phyloP scores from a whole-genome alignment of 30 jellyfish, hydroid and myxozoan genomes.

The Turritopsis dohrnii region DNA sequence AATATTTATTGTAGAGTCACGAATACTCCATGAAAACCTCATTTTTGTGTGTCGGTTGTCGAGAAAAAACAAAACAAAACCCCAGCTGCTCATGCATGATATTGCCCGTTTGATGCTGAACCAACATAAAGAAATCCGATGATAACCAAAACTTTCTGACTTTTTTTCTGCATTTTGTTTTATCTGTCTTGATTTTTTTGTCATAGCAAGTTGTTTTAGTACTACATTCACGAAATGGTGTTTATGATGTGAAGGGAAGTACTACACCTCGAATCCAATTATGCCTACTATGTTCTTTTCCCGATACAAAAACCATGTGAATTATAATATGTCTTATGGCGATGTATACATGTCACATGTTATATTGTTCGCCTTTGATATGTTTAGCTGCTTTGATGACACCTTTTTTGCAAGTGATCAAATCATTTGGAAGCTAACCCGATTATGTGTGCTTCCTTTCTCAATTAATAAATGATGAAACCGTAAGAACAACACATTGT shows the following conservation, averaged over 20 bases:
- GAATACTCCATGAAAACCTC: background rate
- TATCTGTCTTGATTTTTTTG: background rate
- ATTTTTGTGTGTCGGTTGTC: background rate
- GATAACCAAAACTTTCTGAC: background rate
- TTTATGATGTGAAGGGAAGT: background rate
- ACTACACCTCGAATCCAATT: background rate
- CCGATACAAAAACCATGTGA: background rate
- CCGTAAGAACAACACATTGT: background rate
- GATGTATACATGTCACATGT: background rate
- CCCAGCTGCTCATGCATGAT: too few relatives aligned
- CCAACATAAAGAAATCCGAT: too few relatives aligned
- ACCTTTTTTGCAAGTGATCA: background rate
- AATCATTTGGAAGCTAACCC: background rate
- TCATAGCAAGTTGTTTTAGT: background rate
- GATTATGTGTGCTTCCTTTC: background rate
- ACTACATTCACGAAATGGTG: background rate
- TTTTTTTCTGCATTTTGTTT: background rate
- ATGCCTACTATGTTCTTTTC: background rate
- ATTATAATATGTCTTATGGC: background rate
- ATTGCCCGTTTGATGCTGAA: too few relatives aligned
- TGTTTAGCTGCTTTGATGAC: background rate
- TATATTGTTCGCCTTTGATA: background rate
- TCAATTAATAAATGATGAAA: background rate
- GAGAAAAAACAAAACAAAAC: background rate
- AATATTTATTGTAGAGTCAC: background rate